Evolutionary conservation across 2,888 invertebrate species (phyloP).

Genomic region (Listrodromus nycthemerus): DNA sequence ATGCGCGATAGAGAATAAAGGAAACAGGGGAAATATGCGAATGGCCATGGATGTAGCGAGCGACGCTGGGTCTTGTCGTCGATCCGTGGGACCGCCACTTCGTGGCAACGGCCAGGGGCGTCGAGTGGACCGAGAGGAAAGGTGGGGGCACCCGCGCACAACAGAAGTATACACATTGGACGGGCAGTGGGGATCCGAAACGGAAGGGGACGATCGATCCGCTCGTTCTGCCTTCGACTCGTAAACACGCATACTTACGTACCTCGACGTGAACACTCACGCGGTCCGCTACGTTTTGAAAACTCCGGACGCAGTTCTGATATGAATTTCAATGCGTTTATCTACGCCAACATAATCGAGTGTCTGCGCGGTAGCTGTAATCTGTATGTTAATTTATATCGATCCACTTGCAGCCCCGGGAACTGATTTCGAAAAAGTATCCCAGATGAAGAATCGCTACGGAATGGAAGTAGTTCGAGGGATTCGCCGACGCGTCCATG

Average conservation of each 20-base stretch:
- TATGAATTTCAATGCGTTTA: background rate
- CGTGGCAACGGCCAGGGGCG: conserved; percentile 52
- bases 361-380: background rate
- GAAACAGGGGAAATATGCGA: conserved; percentile 26
- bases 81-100: conserved; percentile 49
- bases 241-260: conserved; percentile 1
- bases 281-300: background rate
- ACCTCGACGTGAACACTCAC: background rate
- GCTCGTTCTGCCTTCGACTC: background rate
- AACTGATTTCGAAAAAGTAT: background rate
- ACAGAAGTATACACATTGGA: background rate
- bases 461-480: no score
- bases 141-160: conserved; percentile 11
- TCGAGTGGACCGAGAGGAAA: conserved; percentile 36
- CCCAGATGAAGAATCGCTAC: background rate
- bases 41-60: conserved; percentile 47
- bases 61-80: conserved; percentile 15
- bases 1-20: conserved; percentile 32
- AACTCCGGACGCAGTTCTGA: background rate
- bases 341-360: background rate
- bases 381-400: background rate
- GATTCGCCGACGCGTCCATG: no score
- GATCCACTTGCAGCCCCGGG: background rate
- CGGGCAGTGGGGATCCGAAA: conserved; percentile 2
- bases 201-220: conserved; percentile 1